Conservation (phyloP, 1,140 invertebrate species). For the Neoseiulus cucumeris region DNA sequence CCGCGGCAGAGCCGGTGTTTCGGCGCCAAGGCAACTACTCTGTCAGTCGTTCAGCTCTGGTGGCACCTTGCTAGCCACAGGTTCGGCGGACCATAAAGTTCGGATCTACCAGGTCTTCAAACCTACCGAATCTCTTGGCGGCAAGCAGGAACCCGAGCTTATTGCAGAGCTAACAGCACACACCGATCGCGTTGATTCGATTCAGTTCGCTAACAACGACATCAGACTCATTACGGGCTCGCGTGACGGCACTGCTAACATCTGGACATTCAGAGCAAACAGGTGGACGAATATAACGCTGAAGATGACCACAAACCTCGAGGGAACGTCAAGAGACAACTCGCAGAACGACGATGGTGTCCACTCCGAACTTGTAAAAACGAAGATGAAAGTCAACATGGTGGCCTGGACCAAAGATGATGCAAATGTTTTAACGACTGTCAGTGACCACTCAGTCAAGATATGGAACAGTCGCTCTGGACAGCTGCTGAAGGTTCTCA, state of each 20-base stretch:
- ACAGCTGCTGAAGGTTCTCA: constrained; percentile 26
- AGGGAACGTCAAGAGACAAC: constrained; percentile 9
- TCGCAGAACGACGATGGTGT: constrained; percentile 10
- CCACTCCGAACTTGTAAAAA: constrained; percentile 33
- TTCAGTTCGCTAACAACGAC: constrained; percentile 74
- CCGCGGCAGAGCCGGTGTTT: constrained; percentile 70
- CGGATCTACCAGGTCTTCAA: constrained; percentile 65
- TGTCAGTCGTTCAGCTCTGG: constrained; percentile 85
- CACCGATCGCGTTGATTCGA: constrained; percentile 78
- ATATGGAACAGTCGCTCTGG: constrained; percentile 56
- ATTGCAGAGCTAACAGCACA: constrained; percentile 71
- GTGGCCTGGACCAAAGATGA: constrained; percentile 83
- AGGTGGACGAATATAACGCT: constrained; percentile 62
- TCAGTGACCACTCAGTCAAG: constrained; percentile 56
- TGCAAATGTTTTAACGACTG: constrained; percentile 65
- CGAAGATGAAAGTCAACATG: constrained; percentile 74
- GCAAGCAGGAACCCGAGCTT: constrained; percentile 37
- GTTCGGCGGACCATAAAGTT: constrained; percentile 79
- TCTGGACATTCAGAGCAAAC: constrained; percentile 77
- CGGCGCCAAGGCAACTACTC: too few relatives aligned
- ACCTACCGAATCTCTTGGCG: constrained; percentile 27
- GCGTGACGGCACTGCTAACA: constrained; percentile 81
- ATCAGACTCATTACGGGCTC: constrained; percentile 77
- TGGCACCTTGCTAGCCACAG: constrained; percentile 77
- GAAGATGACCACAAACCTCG: constrained; percentile 36